Evolutionary conservation across 2,113 vertebrate species (phyloP), one percentile per base, ranked within the genome.

Genomic region (Mugil cephalus): DNA sequence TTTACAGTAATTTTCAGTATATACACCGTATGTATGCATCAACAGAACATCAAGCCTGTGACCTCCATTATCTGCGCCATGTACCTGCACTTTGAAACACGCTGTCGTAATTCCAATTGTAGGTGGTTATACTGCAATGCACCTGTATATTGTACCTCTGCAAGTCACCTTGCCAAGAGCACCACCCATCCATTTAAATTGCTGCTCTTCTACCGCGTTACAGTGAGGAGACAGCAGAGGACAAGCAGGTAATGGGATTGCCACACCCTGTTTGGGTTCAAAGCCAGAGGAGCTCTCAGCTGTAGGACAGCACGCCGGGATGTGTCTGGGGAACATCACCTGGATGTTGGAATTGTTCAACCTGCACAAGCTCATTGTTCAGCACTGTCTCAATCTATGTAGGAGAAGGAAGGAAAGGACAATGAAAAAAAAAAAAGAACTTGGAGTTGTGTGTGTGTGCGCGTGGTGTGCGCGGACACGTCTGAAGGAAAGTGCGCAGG

Each of bases 181-280:
- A 69, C 79, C 84, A 80, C 77, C 82, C 79, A 75, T 87, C 85
- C 81, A 35, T 52, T 84, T 80, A 82, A 83, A 77, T 66, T 52
- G 51, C 59, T 15, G 71, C 58, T 83, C 58, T 58, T 65, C 52
- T 30, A 53, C 67, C 24, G 18, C 56, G 52, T 72, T 69, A 46
- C 69, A 59, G 69, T 24, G 78, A 61, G 56, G 76, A 84, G 89
- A 92, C 87, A 86, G 75, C 69, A 60, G 71, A 84, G 79, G 82
- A 88, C 87, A 83, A 69, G 83, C 65, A 56, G 82, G 82, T 91
- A 91, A 93, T 91, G 76, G 88, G 81, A 69, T 82, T 93, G 89
- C 90, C 78, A 80, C 80, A 86, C 81, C 69, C 64, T 80, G 83
- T 91, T 87, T 89, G 70, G 68, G 74, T 83, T 80, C 63, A 79